Evolutionary conservation across 2,888 invertebrate species (phyloP).

Genomic region (Brachyopa scutellaris): DNA sequence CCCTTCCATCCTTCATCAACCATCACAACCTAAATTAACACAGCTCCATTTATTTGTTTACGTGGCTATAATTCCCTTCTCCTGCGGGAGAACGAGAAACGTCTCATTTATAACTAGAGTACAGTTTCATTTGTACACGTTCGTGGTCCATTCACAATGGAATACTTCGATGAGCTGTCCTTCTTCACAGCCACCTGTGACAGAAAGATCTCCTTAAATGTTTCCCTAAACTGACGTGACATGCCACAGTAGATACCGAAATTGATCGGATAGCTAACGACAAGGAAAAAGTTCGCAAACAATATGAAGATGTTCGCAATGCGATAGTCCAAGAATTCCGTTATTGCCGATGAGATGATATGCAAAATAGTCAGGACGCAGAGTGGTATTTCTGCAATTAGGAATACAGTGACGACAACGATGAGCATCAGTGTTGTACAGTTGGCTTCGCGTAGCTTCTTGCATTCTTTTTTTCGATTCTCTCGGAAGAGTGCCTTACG

Average conservation of each 20-base stretch:
- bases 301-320: constrained; percentile 90
- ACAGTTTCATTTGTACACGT: constrained; percentile 93
- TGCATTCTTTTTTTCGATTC: constrained; percentile 90
- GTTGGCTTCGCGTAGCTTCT: constrained; percentile 88
- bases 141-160: constrained; percentile 90
- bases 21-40: neutral
- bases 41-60: too few relatives aligned
- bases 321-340: constrained; percentile 89
- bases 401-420: constrained; percentile 92
- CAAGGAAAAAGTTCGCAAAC: constrained; percentile 95
- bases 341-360: constrained; percentile 89
- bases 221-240: constrained; percentile 96
- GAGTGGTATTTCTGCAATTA: constrained; percentile 91
- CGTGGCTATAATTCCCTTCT: constrained; percentile 62
- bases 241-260: constrained; percentile 98
- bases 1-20: neutral
- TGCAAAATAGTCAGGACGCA: constrained; percentile 92
- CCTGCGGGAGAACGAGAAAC: constrained; percentile 53
- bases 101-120: constrained; percentile 77
- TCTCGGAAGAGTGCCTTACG: constrained; percentile 90
- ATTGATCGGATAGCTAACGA: constrained; percentile 95
- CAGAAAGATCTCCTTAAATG: constrained; percentile 92
- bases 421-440: constrained; percentile 94
- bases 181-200: constrained; percentile 83
- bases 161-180: constrained; percentile 89